Conservation (phyloP, 2,797 vertebrate genomes). For the Chelmon rostratus region DNA sequence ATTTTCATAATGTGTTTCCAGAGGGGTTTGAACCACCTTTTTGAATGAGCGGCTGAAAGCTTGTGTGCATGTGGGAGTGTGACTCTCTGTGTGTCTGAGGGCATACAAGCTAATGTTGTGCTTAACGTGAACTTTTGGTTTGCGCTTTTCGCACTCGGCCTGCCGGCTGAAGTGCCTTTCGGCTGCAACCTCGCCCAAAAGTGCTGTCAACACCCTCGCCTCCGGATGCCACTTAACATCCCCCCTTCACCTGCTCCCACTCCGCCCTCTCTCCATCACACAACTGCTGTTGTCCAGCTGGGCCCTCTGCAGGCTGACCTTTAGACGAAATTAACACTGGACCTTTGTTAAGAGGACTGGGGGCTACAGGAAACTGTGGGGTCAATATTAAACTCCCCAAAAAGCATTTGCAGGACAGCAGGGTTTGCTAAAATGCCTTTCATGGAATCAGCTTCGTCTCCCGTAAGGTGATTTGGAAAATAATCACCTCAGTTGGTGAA, state of each 20-base stretch:
- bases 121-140: conserved; percentile 45
- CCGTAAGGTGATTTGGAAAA: not conserved
- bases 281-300: conserved; percentile 28
- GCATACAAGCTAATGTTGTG: conserved; percentile 22
- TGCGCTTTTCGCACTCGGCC: conserved; percentile 42
- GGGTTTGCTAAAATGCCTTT: conserved; percentile 14
- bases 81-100: not conserved
- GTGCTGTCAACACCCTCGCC: conserved; percentile 59
- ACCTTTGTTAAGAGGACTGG: conserved; percentile 42
- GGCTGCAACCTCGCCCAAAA: conserved; percentile 27
- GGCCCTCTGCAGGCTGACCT: conserved; percentile 38
- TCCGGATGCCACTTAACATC: conserved; percentile 50
- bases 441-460: not conserved
- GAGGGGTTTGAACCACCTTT: conserved; percentile 22
- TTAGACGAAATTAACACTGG: conserved; percentile 44
- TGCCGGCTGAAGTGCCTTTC: conserved; percentile 60
- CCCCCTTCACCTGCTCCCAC: conserved; percentile 42
- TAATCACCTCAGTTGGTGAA: not conserved
- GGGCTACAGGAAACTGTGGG: conserved; percentile 8
- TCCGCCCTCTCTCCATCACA: conserved; percentile 37
- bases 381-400: conserved; percentile 7
- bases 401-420: not conserved
- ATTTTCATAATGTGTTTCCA: conserved; percentile 22
- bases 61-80: not conserved
- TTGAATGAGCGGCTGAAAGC: conserved; percentile 34